These are phyloP conservation scores for Antedon mediterranea DNA, from an alignment of 53 echinoderm and acorn worm genomes.

Conservation along the genomic window DNA sequence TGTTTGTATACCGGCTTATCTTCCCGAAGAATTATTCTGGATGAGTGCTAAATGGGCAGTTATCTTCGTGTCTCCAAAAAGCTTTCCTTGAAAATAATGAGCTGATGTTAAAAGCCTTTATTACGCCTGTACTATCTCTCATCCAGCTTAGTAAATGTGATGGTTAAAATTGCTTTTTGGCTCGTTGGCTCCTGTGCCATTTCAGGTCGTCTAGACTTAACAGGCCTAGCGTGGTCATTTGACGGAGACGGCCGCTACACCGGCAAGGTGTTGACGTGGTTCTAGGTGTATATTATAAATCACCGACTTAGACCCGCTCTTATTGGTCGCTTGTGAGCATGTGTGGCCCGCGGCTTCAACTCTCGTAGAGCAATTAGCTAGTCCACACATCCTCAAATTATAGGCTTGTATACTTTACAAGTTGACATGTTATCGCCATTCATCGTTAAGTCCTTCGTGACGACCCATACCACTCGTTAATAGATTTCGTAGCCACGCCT, in stretches of 20 bases:
- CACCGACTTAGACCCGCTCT: neutral
- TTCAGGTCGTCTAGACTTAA: neutral
- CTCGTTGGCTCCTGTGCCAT: neutral
- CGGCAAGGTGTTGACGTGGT: neutral
- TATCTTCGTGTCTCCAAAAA: slow-evolving; percentile 1
- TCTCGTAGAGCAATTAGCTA: neutral
- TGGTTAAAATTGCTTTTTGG: neutral
- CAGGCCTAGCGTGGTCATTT: neutral
- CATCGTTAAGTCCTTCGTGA: neutral
- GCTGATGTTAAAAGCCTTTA: neutral
- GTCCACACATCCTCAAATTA: neutral
- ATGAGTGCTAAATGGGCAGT: neutral
- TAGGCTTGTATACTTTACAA: neutral
- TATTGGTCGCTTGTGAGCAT: neutral
- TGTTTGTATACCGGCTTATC: neutral
- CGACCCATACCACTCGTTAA: neutral
- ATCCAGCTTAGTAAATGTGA: neutral
- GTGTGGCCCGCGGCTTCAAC: neutral
- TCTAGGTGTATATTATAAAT: neutral
- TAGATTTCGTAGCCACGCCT: neutral
- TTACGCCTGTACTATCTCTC: neutral
- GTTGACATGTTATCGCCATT: neutral
- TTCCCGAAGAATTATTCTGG: neutral
- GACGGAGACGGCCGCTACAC: neutral
- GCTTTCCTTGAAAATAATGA: neutral